Evolutionary conservation across 2,888 invertebrate species (phyloP), one percentile per base, ranked within the genome.

Genomic region (Troides helena): DNA sequence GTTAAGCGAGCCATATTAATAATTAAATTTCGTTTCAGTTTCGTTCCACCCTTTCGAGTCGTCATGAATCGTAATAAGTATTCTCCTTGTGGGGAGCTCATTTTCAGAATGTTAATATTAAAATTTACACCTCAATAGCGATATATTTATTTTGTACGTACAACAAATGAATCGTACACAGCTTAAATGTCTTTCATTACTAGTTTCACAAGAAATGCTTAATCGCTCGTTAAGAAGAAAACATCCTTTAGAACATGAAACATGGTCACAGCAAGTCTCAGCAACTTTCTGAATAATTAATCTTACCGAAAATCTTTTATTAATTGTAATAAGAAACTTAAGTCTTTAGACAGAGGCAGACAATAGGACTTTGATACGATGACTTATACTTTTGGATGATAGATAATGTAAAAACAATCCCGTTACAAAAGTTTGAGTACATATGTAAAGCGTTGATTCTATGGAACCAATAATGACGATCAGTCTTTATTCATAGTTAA

Each of bases 231-330:
- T 39, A 36, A 61, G 61, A 23, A 58, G 63, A 53, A 63, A 63
- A 63, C 63, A 58, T 57, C 57, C 36, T 57, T 39, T 58, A 65
- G 21, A 64, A 36, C 12, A 43, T 58, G 57, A 65, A 65, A 65
- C 65, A 65, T 65, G 57, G 65, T 39, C 21, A 39, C 7, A 25
- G 25, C 65, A 65, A 58, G 58, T 59, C 58, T 59, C 65, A 59
- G 58, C 59, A 65, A 65, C 58, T 65, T 65, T 65, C n/a, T 43
- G 17, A 59, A 59, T 65, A 59, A 65, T 65, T 59, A 65, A 65
- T 65, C 58, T 59, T 65, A 46, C 59, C 10, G 43, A 39, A 36
- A 65, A 65, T 65, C 65, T 65, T 58, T 65, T 65, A 23, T 65
- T 65, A 65, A 23, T 59, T 43, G 14, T 39, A 39, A 57, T 23